Evolutionary conservation across 2,888 invertebrate genomes (phyloP), one percentile per base, ranked within the genome.

Genomic region (Leptura quadrifasciata): DNA sequence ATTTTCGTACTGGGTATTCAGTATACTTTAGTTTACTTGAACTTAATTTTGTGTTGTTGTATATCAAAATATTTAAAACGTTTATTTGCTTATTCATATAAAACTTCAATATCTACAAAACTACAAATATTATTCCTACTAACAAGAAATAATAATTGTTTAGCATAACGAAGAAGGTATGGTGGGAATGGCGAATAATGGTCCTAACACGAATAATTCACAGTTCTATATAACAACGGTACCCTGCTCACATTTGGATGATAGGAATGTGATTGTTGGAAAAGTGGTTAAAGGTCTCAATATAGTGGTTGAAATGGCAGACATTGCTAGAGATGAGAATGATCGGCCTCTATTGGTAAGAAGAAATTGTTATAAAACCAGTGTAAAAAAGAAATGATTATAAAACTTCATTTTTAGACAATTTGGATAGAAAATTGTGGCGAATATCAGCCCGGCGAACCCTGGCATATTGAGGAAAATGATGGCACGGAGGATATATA

Each of bases 211-310:
- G 9, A 98, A 98, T 88, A 96, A 95, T 80, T 98, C 98, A 0
- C 99, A 99, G 90, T 99, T 99, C 90, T 96, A 98, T 87, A 95
- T 98, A 75, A 95, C 96, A 0, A 93, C 94, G 0, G 93, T 93
- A 0, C 92, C 93, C 1, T 95, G 95, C 84, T 90, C 92, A 0
- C 96, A 97, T 86, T 90, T 97, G 61, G 94, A 97, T 88, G 94
- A 92, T 5, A 93, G 91, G 17, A 96, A 97, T 88, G 96, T 97
- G 1, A 95, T 94, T 24, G 95, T 96, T 86, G 97, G 97, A 0
- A 91, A 91, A 79, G 95, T 97, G n/a, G 83, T 93, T 17, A 94
- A 94, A 80, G 97, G 97, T 0, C 89, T 95, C 68, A 93, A 94
- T 24, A 90, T 95, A 1, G 91, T 95, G 0, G 89, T 90, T n/a